Evolutionary conservation across 2,888 invertebrate genomes (phyloP), one percentile per base, ranked within the genome.

Genomic region (Lucinisca nassula): DNA sequence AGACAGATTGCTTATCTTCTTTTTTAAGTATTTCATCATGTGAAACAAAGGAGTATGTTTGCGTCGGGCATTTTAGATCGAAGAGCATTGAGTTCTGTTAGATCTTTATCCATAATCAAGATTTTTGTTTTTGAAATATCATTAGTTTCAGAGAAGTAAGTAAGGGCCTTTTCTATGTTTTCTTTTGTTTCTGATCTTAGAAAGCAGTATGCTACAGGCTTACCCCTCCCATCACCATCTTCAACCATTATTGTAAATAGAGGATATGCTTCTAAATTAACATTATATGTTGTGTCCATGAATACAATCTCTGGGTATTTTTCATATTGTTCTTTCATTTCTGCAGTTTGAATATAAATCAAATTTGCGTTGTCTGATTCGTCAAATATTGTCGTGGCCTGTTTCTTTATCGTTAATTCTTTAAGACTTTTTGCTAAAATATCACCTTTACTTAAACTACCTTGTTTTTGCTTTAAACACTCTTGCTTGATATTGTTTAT

Each of bases 21-120:
- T 74, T 45, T 74, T 74, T 6, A 74, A 74, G n/a, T 74, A 74
- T 74, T 74, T 74, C 40, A 40, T 74, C 3, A 74, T 24, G 38
- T 74, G 74, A 10, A 74, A 74, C 74, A 74, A 6, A 74, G 27
- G 2, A 74, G 74, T n/a, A 74, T 74, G 27, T 74, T 74, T 6
- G 74, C 74, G 17, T 74, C 12, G 8, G 74, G 74, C 6, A 74
- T 8, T 74, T 74, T 74, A 12, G n/a, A 12, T n/a, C 30, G 10
- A n/a, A 74, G 27, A 10, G 45, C 40, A 30, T 49, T 49, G 1
- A 74, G 24, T n/a, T 21, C 45, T 12, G 40, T 21, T 40, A 74
- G 27, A 49, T 74, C 49, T 30, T 74, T 74, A 35, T 74, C 74
- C 3, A 74, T 24, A 40, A 74, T 74, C 8, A 74, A 12, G n/a